Evolutionary conservation across 2,797 vertebrate species (phyloP).

Genomic region (Hapalemur alaotrensis): DNA sequence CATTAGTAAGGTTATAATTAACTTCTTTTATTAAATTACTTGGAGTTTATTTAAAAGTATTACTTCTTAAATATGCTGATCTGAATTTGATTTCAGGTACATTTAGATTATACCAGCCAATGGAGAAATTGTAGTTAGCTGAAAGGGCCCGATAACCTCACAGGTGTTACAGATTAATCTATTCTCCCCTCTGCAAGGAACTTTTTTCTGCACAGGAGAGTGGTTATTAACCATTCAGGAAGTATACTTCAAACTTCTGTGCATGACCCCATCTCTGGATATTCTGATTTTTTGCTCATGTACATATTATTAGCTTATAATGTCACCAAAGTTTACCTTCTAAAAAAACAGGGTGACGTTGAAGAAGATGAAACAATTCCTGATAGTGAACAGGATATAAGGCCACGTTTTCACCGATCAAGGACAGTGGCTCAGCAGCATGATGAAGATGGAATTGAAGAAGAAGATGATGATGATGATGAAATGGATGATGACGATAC

Average conservation of each 20-base stretch:
- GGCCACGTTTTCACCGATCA: slow-evolving; percentile 96
- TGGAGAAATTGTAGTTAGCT: not conserved
- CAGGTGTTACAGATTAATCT: not conserved
- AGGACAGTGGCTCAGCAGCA: slow-evolving; percentile 96
- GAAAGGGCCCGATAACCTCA: not conserved
- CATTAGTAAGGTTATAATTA: not conserved
- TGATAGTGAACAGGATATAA: slow-evolving; percentile 97
- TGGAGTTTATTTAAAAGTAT: not conserved
- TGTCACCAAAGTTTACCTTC: not conserved
- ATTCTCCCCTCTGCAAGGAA: not conserved
- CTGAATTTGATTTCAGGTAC: not conserved
- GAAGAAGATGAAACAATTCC: slow-evolving; percentile 97
- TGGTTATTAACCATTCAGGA: not conserved
- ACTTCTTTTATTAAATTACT: not conserved
- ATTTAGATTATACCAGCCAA: not conserved
- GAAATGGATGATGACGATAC: slow-evolving; percentile 95
- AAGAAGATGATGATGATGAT: slow-evolving; percentile 92
- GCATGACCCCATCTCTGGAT: not conserved
- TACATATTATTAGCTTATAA: not conserved
- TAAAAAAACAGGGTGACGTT: slow-evolving; percentile 90
- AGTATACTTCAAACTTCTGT: not conserved
- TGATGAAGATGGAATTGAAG: slow-evolving; percentile 93
- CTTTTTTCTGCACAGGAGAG: not conserved
- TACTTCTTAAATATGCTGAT: not conserved
- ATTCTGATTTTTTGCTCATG: not conserved